Base-by-base conservation (phyloP, 2,113 vertebrate species). In the Tichodroma muraria region DNA sequence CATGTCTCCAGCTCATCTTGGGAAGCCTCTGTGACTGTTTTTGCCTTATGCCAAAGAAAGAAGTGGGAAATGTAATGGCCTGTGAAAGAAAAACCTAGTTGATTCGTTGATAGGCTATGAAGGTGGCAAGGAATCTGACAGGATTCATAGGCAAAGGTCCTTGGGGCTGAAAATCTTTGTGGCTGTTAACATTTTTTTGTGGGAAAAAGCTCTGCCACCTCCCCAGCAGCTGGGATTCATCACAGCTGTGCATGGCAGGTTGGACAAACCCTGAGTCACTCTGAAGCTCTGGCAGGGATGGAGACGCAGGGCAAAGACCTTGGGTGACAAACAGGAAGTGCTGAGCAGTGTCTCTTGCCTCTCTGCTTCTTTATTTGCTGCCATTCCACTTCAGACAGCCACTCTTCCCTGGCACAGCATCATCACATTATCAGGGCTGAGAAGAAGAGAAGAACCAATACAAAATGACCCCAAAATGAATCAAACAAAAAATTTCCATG, bases 341-440 rank as follows among this genome's bases (percentile, higher is more conserved):
- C 24, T 49, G 61, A 78, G 66, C 10, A 23, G 27, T 1, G 1
- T 28, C 1, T 69, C 27, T 71, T 11, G 0, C 54, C 5, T 49
- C n/a, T 33, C 50, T 52, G 53, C 69, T 69, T 45, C 75, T 88
- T 38, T 44, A 11, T 23, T 28, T 57, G n/a, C 56, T 85, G 28
- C 80, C 28, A 9, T 22, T 49, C 64, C 22, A 24, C 54, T 50
- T 53, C 42, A 65, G 69, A 42, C 23, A 42, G 33, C 25, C 13
- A 18, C 25, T 61, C 19, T 47, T 76, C 78, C 49, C 25, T 31
- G 44, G 9, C 4, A 2, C 0, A 7, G 23, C 10, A 3, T 40
- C 17, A 18, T 27, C 0, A 0, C 3, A 9, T 16, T 1, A 1
- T 21, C 3, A 13, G 28, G n/a, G 4, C 22, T 9, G 20, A 42